Base-by-base conservation (phyloP, 2,888 invertebrate genomes). In the Steinernema carpocapsae region DNA sequence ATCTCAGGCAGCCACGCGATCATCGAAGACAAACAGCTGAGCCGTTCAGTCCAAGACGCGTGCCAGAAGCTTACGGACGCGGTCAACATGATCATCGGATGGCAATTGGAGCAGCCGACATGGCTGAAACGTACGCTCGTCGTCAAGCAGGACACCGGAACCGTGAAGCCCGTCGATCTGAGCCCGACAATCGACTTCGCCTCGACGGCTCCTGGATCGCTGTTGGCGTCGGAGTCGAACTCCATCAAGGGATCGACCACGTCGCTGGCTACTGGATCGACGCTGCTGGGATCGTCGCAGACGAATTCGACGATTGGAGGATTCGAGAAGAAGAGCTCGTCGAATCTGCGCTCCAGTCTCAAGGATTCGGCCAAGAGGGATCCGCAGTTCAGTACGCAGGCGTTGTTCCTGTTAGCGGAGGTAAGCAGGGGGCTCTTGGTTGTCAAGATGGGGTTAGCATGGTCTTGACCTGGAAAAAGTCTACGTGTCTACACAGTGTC, bases 41-140 rank as follows among this genome's bases (percentile, higher is more conserved):
- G 81, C 70, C 78, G 81, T 72, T 76, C 76, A 43, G 79, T 84
- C 42, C 84, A 90, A 88, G 91, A 91, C 71, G 88, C 90, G n/a
- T 88, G 89, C 7, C 89, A 90, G 78, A 88, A 88, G 76, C 89
- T 94, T 73, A 91, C 94, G 51, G 94, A 94, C 87, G 92, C 92
- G 3, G 91, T 93, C 75, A 93, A 93, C 4, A 91, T 91, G 88
- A 92, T 94, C 46, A 94, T 94, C 7, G 94, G 93, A n/a, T 92
- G 94, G n/a, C 93, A 93, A 83, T 89, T 94, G 80, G 94, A 94
- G 87, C 93, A 94, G 88, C 94, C 94, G 0, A 94, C 94, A 0
- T 95, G 94, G 94, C 88, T 94, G 52, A 87, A 87, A 73, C 76
- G 87, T 42, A 87, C 86, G 0, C 77, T 87, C 22, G 86, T 87